Percentiles rank a stretch among this genome's conserved stretches.
Conservation (phyloP, 23 tunicate species). For the Ascidia mentula region DNA sequence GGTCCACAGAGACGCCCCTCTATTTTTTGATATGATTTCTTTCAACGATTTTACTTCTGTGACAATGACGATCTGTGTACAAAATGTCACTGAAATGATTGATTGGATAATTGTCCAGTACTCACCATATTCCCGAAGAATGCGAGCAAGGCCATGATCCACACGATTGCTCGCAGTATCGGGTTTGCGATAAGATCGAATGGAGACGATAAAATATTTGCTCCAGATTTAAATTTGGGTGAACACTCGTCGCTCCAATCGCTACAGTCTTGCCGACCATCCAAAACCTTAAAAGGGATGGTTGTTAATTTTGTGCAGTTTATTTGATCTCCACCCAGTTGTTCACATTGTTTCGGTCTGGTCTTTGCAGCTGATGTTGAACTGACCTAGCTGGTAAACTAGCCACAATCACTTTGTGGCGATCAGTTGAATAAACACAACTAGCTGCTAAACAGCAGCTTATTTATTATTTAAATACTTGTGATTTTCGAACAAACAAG, state of each 20-base stretch:
- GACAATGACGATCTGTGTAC: not conserved
- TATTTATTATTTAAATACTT: no score
- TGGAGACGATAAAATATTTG: slow-evolving; percentile 39
- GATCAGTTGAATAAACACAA: no score
- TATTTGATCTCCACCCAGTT: no score
- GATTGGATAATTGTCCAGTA: not conserved
- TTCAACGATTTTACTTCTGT: not conserved
- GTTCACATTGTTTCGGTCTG: no score
- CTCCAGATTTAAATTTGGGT: not conserved
- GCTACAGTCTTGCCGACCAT: slow-evolving; percentile 32
- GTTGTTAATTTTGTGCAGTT: no score
- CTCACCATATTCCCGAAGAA: slow-evolving; percentile 43
- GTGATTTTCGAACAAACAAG: not conserved
- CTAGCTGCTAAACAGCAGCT: no score
- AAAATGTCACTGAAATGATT: no score
- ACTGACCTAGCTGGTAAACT: no score
- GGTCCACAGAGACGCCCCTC: slow-evolving; percentile 6
- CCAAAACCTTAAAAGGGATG: not conserved
- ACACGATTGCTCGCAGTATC: slow-evolving; percentile 32
- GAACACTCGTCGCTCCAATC: slow-evolving; percentile 50
- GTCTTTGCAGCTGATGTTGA: no score
- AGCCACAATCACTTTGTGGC: no score
- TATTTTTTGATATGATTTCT: not conserved
- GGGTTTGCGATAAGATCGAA: slow-evolving; percentile 42
- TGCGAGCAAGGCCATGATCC: slow-evolving; percentile 63